Evolutionary conservation across 2,888 invertebrate species (phyloP), one percentile per base, ranked within the genome.

Genomic region (Caenorhabditis angaria): DNA sequence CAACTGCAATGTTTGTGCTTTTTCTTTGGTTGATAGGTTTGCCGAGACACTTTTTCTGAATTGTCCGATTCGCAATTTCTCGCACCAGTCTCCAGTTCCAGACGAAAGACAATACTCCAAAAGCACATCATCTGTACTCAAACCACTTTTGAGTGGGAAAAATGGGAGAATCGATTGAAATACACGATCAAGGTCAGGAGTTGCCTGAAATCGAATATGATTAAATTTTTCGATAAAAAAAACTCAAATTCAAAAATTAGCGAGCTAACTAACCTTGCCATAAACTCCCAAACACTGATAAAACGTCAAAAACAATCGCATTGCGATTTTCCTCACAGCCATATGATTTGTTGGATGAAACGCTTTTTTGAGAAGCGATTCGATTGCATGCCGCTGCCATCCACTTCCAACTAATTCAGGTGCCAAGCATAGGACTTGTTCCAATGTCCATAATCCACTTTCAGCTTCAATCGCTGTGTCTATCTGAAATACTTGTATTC

Each of bases 391-490:
- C 18, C 78, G 65, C 55, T 86, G 86, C 86, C 86, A 86, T 12
- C 86, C 86, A 66, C 79, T 83, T 57, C 84, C 85, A 8, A 87
- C 81, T 14, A 85, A 69, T 41, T 87, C 86, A 1, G 87, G 87
- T 6, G 85, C 84, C 27, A 82, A 62, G 65, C 82, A 84, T 22
- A 87, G 75, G 8, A 87, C 74, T 65, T 84, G 83, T 51, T 87
- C 87, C 22, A 86, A 70, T 2, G 85, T 82, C 85, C 84, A 86
- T 18, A 86, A 65, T 0, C 86, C 86, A 41, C 80, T 78, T 73
- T 86, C 86, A 1, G 83, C 85, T 58, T 86, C 86, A 27, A 81
- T 71, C 6, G 85, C 83, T 27, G 74, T 76, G 60, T 67, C 67
- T 41, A 71, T 64, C 62, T 71, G 50, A 6, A 63, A 48, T 1